Conservation (phyloP, 2,113 vertebrate genomes). For the Litocranius walleri region DNA sequence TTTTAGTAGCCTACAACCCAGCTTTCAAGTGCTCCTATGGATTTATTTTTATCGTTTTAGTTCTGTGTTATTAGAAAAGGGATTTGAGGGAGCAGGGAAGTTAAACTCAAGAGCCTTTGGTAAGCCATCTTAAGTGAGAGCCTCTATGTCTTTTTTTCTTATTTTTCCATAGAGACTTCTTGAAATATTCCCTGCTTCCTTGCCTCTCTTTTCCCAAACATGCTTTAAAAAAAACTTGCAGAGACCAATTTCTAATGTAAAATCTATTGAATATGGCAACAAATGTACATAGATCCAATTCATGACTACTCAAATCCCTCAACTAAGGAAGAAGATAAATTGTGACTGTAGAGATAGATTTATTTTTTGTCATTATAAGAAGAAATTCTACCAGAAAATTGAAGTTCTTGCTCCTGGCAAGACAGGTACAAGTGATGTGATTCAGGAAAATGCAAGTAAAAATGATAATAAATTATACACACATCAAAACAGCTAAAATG, state of each 20-base stretch:
- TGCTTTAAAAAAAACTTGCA: background rate
- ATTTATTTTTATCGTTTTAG: conserved; percentile 11
- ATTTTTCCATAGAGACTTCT: background rate
- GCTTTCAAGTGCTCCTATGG: background rate
- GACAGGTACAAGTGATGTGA: background rate
- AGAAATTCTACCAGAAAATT: background rate
- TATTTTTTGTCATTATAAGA: background rate
- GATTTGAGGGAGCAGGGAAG: background rate
- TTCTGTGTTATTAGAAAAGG: conserved; percentile 1
- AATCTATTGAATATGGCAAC: background rate
- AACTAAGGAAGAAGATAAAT: background rate
- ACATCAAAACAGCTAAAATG: background rate
- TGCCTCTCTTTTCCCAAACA: background rate
- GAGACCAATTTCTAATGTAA: background rate
- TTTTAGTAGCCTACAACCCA: background rate
- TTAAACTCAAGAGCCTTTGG: background rate
- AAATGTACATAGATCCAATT: background rate
- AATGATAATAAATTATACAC: background rate
- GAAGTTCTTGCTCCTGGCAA: background rate
- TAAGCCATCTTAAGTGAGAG: background rate
- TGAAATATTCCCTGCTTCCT: background rate
- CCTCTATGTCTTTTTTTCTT: background rate
- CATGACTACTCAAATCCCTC: background rate
- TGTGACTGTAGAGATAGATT: background rate
- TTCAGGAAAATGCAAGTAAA: background rate